Percentiles rank a stretch among this genome's conserved stretches.
phyloP scores from a whole-genome alignment of 2,888 invertebrate genomes.

The Drosophila hamatofila region DNA sequence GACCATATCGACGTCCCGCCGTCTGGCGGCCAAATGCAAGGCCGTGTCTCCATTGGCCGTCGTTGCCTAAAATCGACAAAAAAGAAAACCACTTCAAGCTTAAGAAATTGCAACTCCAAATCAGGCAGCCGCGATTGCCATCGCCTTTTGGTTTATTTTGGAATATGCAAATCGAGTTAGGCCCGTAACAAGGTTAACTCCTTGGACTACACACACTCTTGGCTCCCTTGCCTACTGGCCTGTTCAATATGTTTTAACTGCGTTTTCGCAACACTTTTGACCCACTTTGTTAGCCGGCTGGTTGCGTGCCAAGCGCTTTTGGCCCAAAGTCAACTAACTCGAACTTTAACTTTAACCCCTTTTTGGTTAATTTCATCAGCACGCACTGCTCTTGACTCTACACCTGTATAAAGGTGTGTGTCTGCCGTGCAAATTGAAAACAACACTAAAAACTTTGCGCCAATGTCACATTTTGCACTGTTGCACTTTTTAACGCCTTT shows the following conservation, averaged over 20 bases:
- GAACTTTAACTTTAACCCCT: slow-evolving; percentile 69
- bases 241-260: slow-evolving; percentile 43
- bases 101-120: slow-evolving; percentile 8
- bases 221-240: neutral
- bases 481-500: slow-evolving; percentile 57
- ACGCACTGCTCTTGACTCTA: slow-evolving; percentile 69
- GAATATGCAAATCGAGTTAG: slow-evolving; percentile 64
- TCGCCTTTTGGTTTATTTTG: slow-evolving; percentile 49
- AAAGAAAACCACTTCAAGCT: neutral
- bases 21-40: slow-evolving; percentile 96
- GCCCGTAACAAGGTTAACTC: slow-evolving; percentile 47
- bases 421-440: slow-evolving; percentile 68
- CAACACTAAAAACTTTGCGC: slow-evolving; percentile 59
- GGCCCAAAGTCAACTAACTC: slow-evolving; percentile 70
- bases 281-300: slow-evolving; percentile 73
- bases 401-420: neutral
- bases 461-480: slow-evolving; percentile 73
- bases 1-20: slow-evolving; percentile 96
- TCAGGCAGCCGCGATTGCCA: slow-evolving; percentile 4
- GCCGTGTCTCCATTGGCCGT: slow-evolving; percentile 96
- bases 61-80: slow-evolving; percentile 87
- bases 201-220: slow-evolving; percentile 11
- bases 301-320: slow-evolving; percentile 65
- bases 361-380: slow-evolving; percentile 78
- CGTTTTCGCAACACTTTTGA: slow-evolving; percentile 70